Evolutionary conservation across 2,797 vertebrate species (phyloP).

Genomic region (Gila robusta): DNA sequence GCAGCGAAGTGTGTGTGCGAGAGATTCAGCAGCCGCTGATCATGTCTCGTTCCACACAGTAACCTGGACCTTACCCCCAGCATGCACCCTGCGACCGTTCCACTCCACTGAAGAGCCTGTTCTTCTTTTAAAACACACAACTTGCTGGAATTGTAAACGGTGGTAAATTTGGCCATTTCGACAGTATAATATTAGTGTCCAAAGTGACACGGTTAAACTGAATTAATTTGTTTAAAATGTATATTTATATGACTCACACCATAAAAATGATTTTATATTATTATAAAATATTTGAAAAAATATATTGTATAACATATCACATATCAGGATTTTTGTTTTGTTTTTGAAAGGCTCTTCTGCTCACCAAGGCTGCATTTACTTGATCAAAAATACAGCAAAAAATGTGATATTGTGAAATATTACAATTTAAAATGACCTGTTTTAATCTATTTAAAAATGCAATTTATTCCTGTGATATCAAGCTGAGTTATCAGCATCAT

Average conservation of each 20-base stretch:
- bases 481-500: not conserved
- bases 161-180: not conserved
- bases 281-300: not conserved
- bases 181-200: not conserved
- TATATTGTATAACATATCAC: not conserved
- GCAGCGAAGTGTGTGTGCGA: constrained; percentile 72
- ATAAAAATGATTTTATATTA: not conserved
- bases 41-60: constrained; percentile 87
- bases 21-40: constrained; percentile 77
- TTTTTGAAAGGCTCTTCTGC: not conserved
- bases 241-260: not conserved
- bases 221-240: not conserved
- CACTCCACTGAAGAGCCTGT: constrained; percentile 28
- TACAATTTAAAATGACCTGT: not conserved
- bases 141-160: not conserved
- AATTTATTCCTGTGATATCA: not conserved
- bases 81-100: constrained; percentile 65
- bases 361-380: not conserved
- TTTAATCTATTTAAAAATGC: not conserved
- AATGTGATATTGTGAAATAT: not conserved
- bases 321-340: not conserved
- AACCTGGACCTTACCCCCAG: constrained; percentile 89
- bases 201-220: not conserved
- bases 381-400: not conserved
- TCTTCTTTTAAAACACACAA: constrained; percentile 12